Base-by-base conservation (phyloP, 1,140 invertebrate genomes). In the Thaumatotibia leucotreta region DNA sequence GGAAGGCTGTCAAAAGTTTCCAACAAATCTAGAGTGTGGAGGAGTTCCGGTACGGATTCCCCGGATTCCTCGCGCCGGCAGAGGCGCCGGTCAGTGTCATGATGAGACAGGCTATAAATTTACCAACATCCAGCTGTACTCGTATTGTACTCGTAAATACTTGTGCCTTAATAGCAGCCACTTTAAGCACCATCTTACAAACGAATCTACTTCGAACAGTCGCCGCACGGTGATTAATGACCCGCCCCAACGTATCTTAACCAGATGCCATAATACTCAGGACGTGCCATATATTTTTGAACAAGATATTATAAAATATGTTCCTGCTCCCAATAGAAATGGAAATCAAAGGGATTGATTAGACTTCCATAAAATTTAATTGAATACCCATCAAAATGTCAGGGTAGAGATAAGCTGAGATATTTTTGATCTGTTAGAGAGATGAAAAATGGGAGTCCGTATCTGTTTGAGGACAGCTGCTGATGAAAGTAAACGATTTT, bases 1-100 rank as follows among this genome's bases (percentile, higher is more conserved):
- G 65, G 35, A 35, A 67, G 69, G 64, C 65, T 75, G 68, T 73
- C 74, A 75, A 64, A 73, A 75, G 73, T 72, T 75, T 23, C 65
- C 61, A 33, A 65, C 65, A n/a, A 58, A 29, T 33, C 20, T 32
- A 32, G 31, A 63, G 33, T 20, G 39, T 14, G 17, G 14, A 14
- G 14, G 39, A 27, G 23, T 29, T 29, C 23, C 50, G 22, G 20
- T 54, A 3, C 52, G 52, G 24, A 24, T 58, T 24, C 52, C 52
- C 24, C 24, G 52, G 52, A 58, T 58, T 58, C 52, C 52, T 27
- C 52, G 52, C 52, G 39, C 39, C 39, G 52, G 23, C 8, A 58
- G 50, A 58, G 24, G 52, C 23, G 50, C 27, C 52, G 52, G 52
- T 5, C 52, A 31, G 23, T 58, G 52, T 58, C 50, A 27, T 27